phyloP scores from a whole-genome alignment of 1,140 invertebrate genomes.

The Mycetomoellerius zeteki region DNA sequence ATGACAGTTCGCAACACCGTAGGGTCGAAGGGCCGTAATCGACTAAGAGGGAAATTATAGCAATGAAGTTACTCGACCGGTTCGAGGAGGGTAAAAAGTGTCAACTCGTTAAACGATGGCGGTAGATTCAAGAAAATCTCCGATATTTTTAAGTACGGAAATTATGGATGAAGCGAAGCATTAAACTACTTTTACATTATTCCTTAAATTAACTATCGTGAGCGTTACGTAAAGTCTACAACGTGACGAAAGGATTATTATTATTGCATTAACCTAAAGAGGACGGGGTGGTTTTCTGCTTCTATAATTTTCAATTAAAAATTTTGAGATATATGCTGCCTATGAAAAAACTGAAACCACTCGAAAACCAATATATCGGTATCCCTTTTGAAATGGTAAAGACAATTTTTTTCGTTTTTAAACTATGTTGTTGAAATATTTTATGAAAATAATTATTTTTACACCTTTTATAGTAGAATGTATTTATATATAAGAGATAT shows the following conservation, averaged over 20 bases:
- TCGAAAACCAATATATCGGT: too few relatives aligned
- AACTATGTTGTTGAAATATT: too few relatives aligned
- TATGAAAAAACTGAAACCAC: too few relatives aligned
- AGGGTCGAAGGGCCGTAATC: slow-evolving; percentile 39
- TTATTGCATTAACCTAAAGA: too few relatives aligned
- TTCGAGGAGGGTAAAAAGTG: slow-evolving; percentile 24
- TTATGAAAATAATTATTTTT: too few relatives aligned
- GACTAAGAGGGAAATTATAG: slow-evolving; percentile 51
- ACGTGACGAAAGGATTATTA: neutral
- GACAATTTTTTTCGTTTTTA: too few relatives aligned
- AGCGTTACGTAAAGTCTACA: neutral
- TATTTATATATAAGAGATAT: too few relatives aligned
- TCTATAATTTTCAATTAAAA: too few relatives aligned
- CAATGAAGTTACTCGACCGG: slow-evolving; percentile 50
- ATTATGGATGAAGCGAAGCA: neutral
- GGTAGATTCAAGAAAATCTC: slow-evolving; percentile 1
- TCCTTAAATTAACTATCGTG: slow-evolving; percentile 34
- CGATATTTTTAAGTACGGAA: slow-evolving; percentile 19
- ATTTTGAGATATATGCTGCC: too few relatives aligned
- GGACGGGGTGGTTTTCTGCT: too few relatives aligned
- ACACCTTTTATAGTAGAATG: too few relatives aligned
- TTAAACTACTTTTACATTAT: neutral
- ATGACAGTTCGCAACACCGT: slow-evolving; percentile 51
- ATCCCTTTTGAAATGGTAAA: too few relatives aligned
- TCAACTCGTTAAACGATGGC: slow-evolving; percentile 37